These are phyloP conservation scores for Hypena proboscidalis DNA, from an alignment of 2,888 invertebrate species.

Conservation along the genomic window DNA sequence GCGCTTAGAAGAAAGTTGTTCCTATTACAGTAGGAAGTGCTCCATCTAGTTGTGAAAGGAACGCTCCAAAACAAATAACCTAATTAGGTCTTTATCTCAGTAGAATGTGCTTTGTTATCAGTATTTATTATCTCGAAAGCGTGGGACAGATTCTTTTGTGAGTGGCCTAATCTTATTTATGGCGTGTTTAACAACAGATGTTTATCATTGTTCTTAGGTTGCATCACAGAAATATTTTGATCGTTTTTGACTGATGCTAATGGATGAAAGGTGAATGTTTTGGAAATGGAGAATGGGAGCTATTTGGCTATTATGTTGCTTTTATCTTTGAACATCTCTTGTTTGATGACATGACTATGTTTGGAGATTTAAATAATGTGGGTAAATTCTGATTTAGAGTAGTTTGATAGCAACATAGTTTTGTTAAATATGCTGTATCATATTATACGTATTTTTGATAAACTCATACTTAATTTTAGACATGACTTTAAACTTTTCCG, in stretches of 20 bases:
- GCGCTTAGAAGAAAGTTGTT: slow-evolving; percentile 18
- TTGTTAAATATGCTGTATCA: no score
- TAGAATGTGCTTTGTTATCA: slow-evolving; percentile 36
- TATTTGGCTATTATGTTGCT: slow-evolving; percentile 20
- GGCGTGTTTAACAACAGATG: slow-evolving; percentile 42
- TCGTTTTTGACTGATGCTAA: slow-evolving; percentile 33
- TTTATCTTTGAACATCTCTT: slow-evolving; percentile 22
- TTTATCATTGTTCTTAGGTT: slow-evolving; percentile 31
- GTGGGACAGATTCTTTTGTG: slow-evolving; percentile 45
- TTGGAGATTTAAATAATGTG: slow-evolving; percentile 1
- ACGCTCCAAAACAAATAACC: slow-evolving; percentile 48
- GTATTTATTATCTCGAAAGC: slow-evolving; percentile 42
- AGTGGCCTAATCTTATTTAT: slow-evolving; percentile 43
- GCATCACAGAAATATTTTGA: slow-evolving; percentile 39
- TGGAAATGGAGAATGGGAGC: slow-evolving; percentile 19
- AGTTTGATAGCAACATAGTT: no score
- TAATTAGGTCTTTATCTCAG: slow-evolving; percentile 45
- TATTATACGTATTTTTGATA: no score
- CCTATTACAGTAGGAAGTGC: slow-evolving; percentile 26
- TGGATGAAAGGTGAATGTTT: slow-evolving; percentile 13
- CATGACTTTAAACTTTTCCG: no score
- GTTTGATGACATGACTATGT: slow-evolving; percentile 8
- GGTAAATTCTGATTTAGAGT: no score
- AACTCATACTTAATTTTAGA: no score
- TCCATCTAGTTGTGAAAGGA: slow-evolving; percentile 30